These are phyloP conservation scores for Andrena cerasifolii DNA, from an alignment of 1,140 invertebrate genomes.

Conservation along the genomic window DNA sequence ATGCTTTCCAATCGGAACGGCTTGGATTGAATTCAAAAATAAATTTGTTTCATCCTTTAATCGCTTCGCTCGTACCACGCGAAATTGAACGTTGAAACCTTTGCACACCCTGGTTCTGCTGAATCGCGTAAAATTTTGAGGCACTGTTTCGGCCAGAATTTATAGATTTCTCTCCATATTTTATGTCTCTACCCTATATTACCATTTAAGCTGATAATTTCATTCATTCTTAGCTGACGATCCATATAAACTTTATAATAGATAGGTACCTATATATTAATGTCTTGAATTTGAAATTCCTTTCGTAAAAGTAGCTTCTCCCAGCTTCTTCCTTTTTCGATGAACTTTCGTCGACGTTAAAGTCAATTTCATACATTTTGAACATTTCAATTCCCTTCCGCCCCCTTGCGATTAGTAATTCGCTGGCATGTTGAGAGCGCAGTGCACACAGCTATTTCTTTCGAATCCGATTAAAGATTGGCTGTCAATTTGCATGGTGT, in stretches of 20 bases:
- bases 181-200: too few species aligned
- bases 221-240: too few species aligned
- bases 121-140: too few species aligned
- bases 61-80: too few species aligned
- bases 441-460: background rate
- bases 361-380: slow-evolving; percentile 3
- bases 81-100: background rate
- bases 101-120: too few species aligned
- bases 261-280: too few species aligned
- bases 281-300: slow-evolving; percentile 21
- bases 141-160: too few species aligned
- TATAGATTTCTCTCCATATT: too few species aligned
- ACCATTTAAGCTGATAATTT: too few species aligned
- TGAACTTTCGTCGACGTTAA: background rate
- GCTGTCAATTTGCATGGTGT: background rate
- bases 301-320: background rate
- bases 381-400: slow-evolving; percentile 9
- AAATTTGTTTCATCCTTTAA: background rate
- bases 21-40: background rate
- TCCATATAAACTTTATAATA: too few species aligned
- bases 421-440: too few species aligned
- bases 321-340: background rate
- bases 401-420: background rate
- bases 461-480: background rate
- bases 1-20: background rate